Base-by-base conservation (phyloP, 1,140 invertebrate species). In the Subanguina moxae region DNA sequence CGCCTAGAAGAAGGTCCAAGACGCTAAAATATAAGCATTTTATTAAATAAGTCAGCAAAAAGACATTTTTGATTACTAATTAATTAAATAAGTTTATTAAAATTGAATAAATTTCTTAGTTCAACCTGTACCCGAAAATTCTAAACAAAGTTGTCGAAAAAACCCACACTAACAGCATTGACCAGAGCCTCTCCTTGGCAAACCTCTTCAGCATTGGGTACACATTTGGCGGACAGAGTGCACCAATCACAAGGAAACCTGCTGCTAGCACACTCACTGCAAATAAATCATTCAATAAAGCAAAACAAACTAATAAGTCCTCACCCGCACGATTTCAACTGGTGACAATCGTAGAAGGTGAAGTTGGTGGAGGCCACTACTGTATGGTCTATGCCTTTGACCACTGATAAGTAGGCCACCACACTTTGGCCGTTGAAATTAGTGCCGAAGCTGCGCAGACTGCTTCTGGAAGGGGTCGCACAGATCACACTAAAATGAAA, bases 191-290 rank as follows among this genome's bases (percentile, higher is more conserved):
- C 80, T 23, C 73, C 78, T 48, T 70, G 61, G 56, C 80, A 82
- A 19, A 72, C 68, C 61, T 82, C 79, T 67, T 82, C 81, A 11
- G 81, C 62, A 57, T 81, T 82, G 7, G 77, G 73, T 17, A 83
- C 79, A 66, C 81, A 83, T 25, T 74, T 68, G 32, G 73, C 64
- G 45, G 27, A 63, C 42, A 74, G 15, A 15, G 83, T 65, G 62
- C 80, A 82, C 80, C 80, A 86, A 32, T 83, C 84, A 70, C 85
- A 86, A 9, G 83, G 83, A 59, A 84, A 85, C 27, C 78, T 64
- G 65, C 83, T 84, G 19, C 73, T 62, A 0, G 84, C 83, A 71
- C 85, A 86, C 17, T 73, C 78, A 27, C 80, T 38, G 11, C 3
- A 38, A 38, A n/a, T n/a, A n/a, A n/a, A n/a, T n/a, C n/a, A n/a